Conservation (phyloP, 2,888 invertebrate species). For the Eudasyphora cyanicolor region DNA sequence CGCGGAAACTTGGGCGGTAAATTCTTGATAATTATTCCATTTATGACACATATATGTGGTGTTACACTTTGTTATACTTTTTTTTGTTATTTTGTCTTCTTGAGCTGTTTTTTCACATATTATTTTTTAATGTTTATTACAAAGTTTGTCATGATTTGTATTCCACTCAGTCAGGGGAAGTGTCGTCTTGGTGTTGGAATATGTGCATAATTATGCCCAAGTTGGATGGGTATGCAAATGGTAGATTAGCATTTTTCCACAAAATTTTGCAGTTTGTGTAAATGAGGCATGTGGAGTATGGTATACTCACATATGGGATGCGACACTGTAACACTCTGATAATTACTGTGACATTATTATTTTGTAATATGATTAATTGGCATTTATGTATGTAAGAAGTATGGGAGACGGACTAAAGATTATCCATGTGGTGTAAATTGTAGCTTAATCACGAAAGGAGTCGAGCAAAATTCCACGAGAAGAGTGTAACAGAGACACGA, state of each 20-base stretch:
- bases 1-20: background rate
- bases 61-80: background rate
- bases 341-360: background rate
- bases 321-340: background rate
- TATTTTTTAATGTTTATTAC: conserved; percentile 1
- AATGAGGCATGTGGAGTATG: background rate
- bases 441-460: too few relatives aligned
- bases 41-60: background rate
- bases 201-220: conserved; percentile 9
- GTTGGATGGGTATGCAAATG: background rate
- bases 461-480: too few relatives aligned
- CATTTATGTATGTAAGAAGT: background rate
- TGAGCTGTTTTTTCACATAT: background rate
- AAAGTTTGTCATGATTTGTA: background rate
- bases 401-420: background rate
- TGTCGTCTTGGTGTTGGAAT: background rate
- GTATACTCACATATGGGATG: too few relatives aligned
- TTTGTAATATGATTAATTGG: background rate
- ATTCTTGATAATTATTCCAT: background rate
- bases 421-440: too few relatives aligned
- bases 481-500: too few relatives aligned
- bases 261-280: background rate
- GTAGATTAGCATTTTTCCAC: background rate
- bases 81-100: background rate
- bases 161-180: background rate